phyloP scores from a whole-genome alignment of 2,113 vertebrate genomes.

The Tachycineta bicolor region DNA sequence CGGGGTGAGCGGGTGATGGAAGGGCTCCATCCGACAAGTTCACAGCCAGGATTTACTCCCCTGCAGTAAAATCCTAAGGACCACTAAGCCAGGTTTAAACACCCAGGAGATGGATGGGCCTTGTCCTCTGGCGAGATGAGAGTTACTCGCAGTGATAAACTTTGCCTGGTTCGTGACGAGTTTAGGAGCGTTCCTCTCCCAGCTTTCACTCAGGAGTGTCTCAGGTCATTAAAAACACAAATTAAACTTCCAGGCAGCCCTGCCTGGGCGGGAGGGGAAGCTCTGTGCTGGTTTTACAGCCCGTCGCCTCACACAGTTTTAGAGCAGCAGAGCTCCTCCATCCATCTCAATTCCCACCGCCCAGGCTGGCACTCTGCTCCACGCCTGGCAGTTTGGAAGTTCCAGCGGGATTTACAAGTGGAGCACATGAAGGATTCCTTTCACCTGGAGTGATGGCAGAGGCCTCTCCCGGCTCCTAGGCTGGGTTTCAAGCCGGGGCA shows the following conservation, averaged over 20 bases:
- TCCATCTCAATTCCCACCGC: neutral
- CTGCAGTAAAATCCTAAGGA: neutral
- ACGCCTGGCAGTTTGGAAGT: accelerated
- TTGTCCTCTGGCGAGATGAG: neutral
- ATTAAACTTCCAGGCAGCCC: neutral
- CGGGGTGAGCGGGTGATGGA: neutral
- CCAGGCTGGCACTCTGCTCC: neutral
- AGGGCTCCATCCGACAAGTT: neutral
- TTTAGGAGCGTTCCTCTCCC: neutral
- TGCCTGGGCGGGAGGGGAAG: neutral
- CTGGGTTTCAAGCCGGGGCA: neutral
- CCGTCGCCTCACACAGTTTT: neutral
- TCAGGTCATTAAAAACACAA: neutral
- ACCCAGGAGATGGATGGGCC: neutral
- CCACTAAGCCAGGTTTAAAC: neutral
- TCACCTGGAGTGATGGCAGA: neutral
- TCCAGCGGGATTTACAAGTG: accelerated
- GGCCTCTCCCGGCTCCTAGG: neutral
- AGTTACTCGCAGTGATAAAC: neutral
- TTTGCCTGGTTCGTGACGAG: neutral
- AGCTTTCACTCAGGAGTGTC: neutral
- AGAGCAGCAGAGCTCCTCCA: neutral
- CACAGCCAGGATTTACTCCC: neutral
- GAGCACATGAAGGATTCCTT: neutral
- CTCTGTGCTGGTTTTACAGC: neutral